Percentiles rank a stretch among this genome's conserved stretches.
Evolutionary conservation across 64 coral and sea anemone species (phyloP).

Genomic region (Stichodactyla mertensii): DNA sequence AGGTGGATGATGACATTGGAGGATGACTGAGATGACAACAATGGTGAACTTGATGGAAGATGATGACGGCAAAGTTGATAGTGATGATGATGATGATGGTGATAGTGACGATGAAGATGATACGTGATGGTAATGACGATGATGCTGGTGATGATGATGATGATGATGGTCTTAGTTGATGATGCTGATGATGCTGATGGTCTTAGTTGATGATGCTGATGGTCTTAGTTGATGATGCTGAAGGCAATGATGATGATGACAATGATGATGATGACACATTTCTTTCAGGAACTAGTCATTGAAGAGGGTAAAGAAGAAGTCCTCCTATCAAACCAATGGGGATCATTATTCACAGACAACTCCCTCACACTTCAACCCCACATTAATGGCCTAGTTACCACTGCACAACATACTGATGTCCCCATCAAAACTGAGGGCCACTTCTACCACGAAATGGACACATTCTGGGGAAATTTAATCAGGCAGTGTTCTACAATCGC

Average conservation of each 20-base stretch:
- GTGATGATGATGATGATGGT: background rate
- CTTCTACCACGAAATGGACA: constrained; percentile 47
- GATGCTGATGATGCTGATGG: too few species aligned
- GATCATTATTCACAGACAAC: constrained; percentile 61
- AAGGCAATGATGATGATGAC: too few species aligned
- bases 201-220: too few species aligned
- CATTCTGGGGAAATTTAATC: constrained; percentile 69
- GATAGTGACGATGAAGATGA: too few species aligned
- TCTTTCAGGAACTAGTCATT: constrained; percentile 55
- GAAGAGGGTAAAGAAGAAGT: constrained; percentile 81
- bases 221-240: too few species aligned
- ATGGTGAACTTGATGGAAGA: too few species aligned
- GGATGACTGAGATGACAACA: too few species aligned
- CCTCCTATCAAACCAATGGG: constrained; percentile 75
- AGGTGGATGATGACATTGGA: too few species aligned
- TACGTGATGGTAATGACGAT: too few species aligned
- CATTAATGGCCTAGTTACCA: background rate
- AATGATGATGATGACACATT: background rate
- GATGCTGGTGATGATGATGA: too few species aligned
- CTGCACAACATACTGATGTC: background rate
- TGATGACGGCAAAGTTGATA: background rate
- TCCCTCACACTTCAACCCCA: background rate
- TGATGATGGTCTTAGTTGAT: too few species aligned
- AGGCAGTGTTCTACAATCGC: constrained; percentile 66
- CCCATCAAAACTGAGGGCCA: background rate